phyloP scores from a whole-genome alignment of 2,113 vertebrate species.

The Meleagris gallopavo region DNA sequence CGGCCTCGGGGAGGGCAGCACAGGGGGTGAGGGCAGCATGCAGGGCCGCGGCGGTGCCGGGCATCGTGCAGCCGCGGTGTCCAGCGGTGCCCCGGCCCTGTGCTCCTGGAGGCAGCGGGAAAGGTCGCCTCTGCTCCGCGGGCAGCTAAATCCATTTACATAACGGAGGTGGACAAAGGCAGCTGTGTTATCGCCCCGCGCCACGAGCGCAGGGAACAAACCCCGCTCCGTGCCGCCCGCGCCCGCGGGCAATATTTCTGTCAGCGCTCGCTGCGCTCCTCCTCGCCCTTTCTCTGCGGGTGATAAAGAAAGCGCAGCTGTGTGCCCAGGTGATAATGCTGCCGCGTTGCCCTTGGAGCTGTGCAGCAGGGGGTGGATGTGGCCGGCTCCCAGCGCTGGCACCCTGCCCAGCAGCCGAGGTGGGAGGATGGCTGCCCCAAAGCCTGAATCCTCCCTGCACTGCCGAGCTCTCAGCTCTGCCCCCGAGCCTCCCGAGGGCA shows the following conservation, averaged over 20 bases:
- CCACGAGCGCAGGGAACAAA: not conserved
- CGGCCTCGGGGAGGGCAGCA: not conserved
- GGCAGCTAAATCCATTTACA: slow-evolving; percentile 62
- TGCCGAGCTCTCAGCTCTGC: not conserved
- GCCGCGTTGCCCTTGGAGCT: slow-evolving; percentile 13
- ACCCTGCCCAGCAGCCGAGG: not conserved
- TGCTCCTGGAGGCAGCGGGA: not conserved
- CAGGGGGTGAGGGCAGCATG: not conserved
- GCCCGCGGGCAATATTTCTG: slow-evolving; percentile 45
- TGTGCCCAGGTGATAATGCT: not conserved
- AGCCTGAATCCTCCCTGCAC: not conserved
- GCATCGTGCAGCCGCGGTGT: rapidly evolving
- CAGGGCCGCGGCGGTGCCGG: rapidly evolving
- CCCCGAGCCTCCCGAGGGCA: not conserved
- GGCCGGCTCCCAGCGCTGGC: not conserved
- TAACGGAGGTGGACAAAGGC: slow-evolving; percentile 67
- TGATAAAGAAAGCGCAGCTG: slow-evolving; percentile 21
- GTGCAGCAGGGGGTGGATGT: not conserved
- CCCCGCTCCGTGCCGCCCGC: not conserved
- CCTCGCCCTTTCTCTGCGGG: slow-evolving; percentile 21
- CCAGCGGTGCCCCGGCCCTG: not conserved
- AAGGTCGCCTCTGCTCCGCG: not conserved
- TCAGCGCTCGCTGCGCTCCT: not conserved
- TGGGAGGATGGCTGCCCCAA: not conserved
- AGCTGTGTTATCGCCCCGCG: slow-evolving; percentile 73